phyloP scores from a whole-genome alignment of 2,113 vertebrate species.

The Fregata magnificens region DNA sequence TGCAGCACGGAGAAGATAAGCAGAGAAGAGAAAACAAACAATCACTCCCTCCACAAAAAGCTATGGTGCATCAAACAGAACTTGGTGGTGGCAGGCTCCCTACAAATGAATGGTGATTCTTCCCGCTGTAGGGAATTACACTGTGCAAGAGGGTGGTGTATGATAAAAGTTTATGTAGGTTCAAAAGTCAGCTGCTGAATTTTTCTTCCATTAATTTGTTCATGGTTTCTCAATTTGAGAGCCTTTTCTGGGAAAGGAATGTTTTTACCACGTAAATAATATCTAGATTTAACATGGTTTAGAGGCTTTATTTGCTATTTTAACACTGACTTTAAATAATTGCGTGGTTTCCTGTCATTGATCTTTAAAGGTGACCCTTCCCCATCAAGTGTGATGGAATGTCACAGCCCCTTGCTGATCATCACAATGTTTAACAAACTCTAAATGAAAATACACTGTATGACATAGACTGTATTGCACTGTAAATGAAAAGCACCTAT shows the following conservation, averaged over 20 bases:
- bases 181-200: background rate
- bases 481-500: background rate
- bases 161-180: background rate
- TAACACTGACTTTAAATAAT: background rate
- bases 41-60: background rate
- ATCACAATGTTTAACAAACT: background rate
- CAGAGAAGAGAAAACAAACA: background rate
- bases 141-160: background rate
- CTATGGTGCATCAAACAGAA: background rate
- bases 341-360: background rate
- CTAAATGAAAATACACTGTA: background rate
- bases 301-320: background rate
- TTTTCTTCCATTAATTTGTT: background rate
- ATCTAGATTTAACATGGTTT: fast-evolving
- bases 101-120: background rate
- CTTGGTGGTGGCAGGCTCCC: background rate
- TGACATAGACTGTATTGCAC: background rate
- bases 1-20: background rate
- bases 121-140: background rate
- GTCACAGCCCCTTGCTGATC: background rate
- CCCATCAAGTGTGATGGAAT: background rate
- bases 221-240: background rate
- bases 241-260: background rate
- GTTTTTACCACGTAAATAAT: background rate
- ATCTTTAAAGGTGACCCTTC: background rate